phyloP scores from a whole-genome alignment of 2,888 invertebrate genomes.

The Palloptera scutellata region DNA sequence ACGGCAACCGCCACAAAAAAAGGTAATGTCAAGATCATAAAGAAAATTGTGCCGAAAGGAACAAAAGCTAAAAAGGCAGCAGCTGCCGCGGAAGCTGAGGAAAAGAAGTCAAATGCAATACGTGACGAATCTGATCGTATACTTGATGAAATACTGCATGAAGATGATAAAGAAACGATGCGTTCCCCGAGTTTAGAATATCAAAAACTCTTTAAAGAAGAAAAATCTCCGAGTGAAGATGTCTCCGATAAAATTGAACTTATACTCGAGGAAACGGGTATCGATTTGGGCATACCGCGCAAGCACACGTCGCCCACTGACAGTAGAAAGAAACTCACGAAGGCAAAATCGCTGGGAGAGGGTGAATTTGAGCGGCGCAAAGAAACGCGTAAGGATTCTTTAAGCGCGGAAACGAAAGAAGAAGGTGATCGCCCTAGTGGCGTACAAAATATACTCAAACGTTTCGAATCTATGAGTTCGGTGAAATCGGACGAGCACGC shows the following conservation, averaged over 20 bases:
- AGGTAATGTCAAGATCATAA: constrained; percentile 55
- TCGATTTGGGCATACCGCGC: constrained; percentile 51
- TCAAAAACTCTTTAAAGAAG: constrained; percentile 59
- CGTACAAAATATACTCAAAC: constrained; percentile 57
- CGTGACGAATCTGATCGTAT: constrained; percentile 57
- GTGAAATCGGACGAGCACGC: constrained; percentile 51
- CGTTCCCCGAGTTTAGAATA: constrained; percentile 62
- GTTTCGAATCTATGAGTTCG: constrained; percentile 59
- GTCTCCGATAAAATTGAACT: constrained; percentile 61
- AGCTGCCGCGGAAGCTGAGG: constrained; percentile 24
- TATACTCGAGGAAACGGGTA: constrained; percentile 57
- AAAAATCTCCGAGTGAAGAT: constrained; percentile 62
- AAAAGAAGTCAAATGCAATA: constrained; percentile 29
- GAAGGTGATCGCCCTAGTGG: constrained; percentile 46
- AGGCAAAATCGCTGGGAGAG: constrained; percentile 57
- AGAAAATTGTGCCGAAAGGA: constrained; percentile 59
- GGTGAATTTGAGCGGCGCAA: constrained; percentile 47
- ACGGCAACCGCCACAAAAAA: constrained; percentile 47
- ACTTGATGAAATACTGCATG: constrained; percentile 57
- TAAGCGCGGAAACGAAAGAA: constrained; percentile 30
- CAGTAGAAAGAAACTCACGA: constrained; percentile 51
- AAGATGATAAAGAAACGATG: constrained; percentile 42
- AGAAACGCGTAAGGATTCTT: background rate
- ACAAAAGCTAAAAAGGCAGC: constrained; percentile 50
- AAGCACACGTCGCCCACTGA: background rate